Evolutionary conservation across 2,113 vertebrate genomes (phyloP).

Genomic region (Vulpes lagopus): DNA sequence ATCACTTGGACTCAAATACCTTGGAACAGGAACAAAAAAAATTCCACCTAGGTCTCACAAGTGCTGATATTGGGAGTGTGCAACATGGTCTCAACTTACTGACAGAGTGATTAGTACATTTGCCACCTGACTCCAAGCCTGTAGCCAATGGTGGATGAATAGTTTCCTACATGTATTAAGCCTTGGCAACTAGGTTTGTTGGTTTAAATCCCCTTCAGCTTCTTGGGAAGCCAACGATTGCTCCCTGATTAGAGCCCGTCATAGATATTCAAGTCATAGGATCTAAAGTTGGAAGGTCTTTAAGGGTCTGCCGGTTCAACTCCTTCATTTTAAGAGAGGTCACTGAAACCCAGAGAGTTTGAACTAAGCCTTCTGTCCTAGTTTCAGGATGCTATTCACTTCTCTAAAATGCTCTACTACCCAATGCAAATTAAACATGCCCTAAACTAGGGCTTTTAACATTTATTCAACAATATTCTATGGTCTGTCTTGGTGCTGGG

Average conservation of each 20-base stretch:
- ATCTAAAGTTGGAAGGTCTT: neutral
- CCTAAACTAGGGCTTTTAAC: neutral
- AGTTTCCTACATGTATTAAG: conserved; percentile 71
- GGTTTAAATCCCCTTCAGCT: conserved; percentile 60
- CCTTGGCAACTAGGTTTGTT: neutral
- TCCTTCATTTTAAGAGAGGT: conserved; percentile 14
- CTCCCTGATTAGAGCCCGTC: neutral
- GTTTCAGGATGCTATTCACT: neutral
- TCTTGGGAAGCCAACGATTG: conserved; percentile 24
- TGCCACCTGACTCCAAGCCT: conserved; percentile 34
- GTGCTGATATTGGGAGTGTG: neutral
- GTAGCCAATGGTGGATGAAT: conserved; percentile 37
- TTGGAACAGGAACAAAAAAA: conserved; percentile 48
- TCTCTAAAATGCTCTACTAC: no score
- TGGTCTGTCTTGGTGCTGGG: neutral
- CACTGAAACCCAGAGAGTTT: neutral
- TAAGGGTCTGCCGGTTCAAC: neutral
- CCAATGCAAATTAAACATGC: neutral
- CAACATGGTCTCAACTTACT: neutral
- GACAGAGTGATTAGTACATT: conserved; percentile 26
- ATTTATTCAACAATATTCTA: neutral
- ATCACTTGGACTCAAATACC: neutral
- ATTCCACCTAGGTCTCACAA: neutral
- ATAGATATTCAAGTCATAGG: conserved; percentile 6
- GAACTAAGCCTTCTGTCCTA: neutral